These are phyloP conservation scores for Sericinus montela DNA, from an alignment of 2,888 invertebrate genomes.

Conservation along the genomic window DNA sequence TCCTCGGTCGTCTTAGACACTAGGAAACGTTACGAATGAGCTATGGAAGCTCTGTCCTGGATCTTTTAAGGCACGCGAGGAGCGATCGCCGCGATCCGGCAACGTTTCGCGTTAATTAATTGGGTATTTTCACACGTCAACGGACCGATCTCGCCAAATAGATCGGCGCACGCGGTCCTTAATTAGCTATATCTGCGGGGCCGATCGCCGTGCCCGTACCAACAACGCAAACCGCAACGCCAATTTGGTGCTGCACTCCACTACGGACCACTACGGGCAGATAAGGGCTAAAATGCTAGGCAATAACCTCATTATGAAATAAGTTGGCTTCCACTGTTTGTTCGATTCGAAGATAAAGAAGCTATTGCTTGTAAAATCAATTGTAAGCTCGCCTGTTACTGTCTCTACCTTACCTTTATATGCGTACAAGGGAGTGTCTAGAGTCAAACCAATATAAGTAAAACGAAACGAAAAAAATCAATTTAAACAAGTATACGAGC, in stretches of 20 bases:
- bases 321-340: conserved; percentile 57
- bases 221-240: conserved; percentile 70
- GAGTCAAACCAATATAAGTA: not conserved
- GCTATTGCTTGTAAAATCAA: conserved; percentile 27
- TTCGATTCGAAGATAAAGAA: conserved; percentile 48
- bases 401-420: not conserved
- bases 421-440: not conserved
- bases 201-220: conserved; percentile 64
- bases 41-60: conserved; percentile 44
- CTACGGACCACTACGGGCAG: conserved; percentile 58
- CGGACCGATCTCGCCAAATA: conserved; percentile 76
- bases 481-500: no score
- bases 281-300: conserved; percentile 69
- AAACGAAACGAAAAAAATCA: no score
- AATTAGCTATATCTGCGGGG: conserved; percentile 72
- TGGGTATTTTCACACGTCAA: conserved; percentile 80
- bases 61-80: conserved; percentile 60
- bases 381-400: conserved; percentile 12
- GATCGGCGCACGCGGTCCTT: conserved; percentile 73
- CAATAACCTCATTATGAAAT: conserved; percentile 79
- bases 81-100: conserved; percentile 53
- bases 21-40: conserved; percentile 44
- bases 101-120: conserved; percentile 75
- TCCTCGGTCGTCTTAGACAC: conserved; percentile 26
- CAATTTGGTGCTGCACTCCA: conserved; percentile 72